Evolutionary conservation across 2,888 invertebrate genomes (phyloP).

Genomic region (Bedellia somnulentella): DNA sequence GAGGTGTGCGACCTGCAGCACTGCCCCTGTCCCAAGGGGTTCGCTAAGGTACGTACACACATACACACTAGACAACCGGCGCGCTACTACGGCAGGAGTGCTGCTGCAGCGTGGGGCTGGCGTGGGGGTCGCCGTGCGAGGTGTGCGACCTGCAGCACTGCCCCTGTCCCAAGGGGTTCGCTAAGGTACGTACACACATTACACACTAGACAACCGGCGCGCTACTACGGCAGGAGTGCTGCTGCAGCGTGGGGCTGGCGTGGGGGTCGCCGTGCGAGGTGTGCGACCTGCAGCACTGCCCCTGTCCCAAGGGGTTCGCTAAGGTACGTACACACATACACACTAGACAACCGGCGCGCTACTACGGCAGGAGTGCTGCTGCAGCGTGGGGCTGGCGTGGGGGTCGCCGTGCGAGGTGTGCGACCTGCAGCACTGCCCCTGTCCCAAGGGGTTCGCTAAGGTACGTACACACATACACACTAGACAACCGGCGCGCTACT

Average conservation of each 20-base stretch:
- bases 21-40: slow-evolving; percentile 78
- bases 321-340: slow-evolving; percentile 47
- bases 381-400: slow-evolving; percentile 84
- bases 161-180: slow-evolving; percentile 77
- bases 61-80: slow-evolving; percentile 31
- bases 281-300: slow-evolving; percentile 73
- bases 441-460: slow-evolving; percentile 78
- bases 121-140: slow-evolving; percentile 87
- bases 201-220: slow-evolving; percentile 46
- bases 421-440: slow-evolving; percentile 72
- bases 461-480: slow-evolving; percentile 20
- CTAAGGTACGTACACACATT: slow-evolving; percentile 57
- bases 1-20: slow-evolving; percentile 72
- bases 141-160: slow-evolving; percentile 73
- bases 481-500: slow-evolving; percentile 68
- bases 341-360: slow-evolving; percentile 63
- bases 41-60: slow-evolving; percentile 62
- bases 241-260: slow-evolving; percentile 81
- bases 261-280: slow-evolving; percentile 87
- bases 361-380: slow-evolving; percentile 80
- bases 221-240: slow-evolving; percentile 78
- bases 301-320: slow-evolving; percentile 77
- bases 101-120: slow-evolving; percentile 81
- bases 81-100: slow-evolving; percentile 77
- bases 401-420: slow-evolving; percentile 84